phyloP scores from a whole-genome alignment of 2,797 vertebrate species.

The Philypnodon macrostomus region DNA sequence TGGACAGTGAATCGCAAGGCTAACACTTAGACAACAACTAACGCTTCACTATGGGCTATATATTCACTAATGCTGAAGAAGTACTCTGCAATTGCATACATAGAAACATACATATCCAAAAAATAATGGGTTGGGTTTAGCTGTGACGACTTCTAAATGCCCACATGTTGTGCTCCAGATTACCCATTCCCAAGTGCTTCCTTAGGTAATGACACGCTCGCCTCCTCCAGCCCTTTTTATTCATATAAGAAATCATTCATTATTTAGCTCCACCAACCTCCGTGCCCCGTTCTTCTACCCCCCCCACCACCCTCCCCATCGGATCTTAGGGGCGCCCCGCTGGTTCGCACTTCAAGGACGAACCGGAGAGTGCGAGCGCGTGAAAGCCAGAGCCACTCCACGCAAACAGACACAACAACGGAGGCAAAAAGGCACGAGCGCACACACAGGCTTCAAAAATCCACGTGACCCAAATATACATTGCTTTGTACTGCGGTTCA shows the following conservation, averaged over 20 bases:
- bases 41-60: no score
- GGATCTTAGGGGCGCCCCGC: slow-evolving; percentile 68
- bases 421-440: slow-evolving; percentile 27
- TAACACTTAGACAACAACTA: no score
- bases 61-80: no score
- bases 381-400: slow-evolving; percentile 45
- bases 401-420: slow-evolving; percentile 48
- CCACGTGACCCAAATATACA: slow-evolving; percentile 79
- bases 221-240: slow-evolving; percentile 64
- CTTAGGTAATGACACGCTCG: slow-evolving; percentile 62
- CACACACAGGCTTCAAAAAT: slow-evolving; percentile 38
- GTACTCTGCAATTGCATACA: no score
- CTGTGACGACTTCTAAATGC: not conserved
- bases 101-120: no score
- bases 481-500: slow-evolving; percentile 80
- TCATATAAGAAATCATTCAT: slow-evolving; percentile 79
- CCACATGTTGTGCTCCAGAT: slow-evolving; percentile 16
- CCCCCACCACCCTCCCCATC: slow-evolving; percentile 29
- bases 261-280: slow-evolving; percentile 77
- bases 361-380: slow-evolving; percentile 69
- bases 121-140: no score
- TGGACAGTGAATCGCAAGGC: no score
- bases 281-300: slow-evolving; percentile 43
- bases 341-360: slow-evolving; percentile 79
- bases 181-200: slow-evolving; percentile 54